phyloP scores from a whole-genome alignment of 2,888 invertebrate species.

The Ennomos erosarius region DNA sequence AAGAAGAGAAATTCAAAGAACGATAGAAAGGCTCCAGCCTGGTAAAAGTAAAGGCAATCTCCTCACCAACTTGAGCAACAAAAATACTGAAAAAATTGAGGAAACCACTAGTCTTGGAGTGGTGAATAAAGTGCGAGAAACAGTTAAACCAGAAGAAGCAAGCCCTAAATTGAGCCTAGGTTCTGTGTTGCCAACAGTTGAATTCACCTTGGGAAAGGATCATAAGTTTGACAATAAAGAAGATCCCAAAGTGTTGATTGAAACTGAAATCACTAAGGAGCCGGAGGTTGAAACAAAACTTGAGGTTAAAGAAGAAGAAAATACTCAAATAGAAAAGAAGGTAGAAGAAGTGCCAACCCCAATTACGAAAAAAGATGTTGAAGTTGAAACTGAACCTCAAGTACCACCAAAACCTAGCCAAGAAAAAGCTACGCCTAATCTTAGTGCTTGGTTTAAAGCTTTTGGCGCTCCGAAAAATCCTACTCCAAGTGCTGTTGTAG shows the following conservation, averaged over 20 bases:
- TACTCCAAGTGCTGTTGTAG: slow-evolving; percentile 67
- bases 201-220: slow-evolving; percentile 87
- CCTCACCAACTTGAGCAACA: slow-evolving; percentile 87
- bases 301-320: slow-evolving; percentile 33
- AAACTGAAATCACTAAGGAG: slow-evolving; percentile 30
- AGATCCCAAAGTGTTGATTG: slow-evolving; percentile 42
- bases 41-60: slow-evolving; percentile 95
- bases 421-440: slow-evolving; percentile 92
- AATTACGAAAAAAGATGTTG: slow-evolving; percentile 68
- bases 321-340: slow-evolving; percentile 44
- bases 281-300: slow-evolving; percentile 43
- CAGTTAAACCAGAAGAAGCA: slow-evolving; percentile 87
- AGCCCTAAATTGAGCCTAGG: slow-evolving; percentile 94
- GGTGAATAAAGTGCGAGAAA: slow-evolving; percentile 85
- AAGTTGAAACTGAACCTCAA: slow-evolving; percentile 72
- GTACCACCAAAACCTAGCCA: slow-evolving; percentile 76
- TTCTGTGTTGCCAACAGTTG: slow-evolving; percentile 91
- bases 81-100: slow-evolving; percentile 82
- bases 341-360: slow-evolving; percentile 53
- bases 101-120: slow-evolving; percentile 83
- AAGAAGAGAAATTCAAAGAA: slow-evolving; percentile 91
- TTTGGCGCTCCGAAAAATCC: slow-evolving; percentile 93
- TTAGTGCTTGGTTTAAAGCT: slow-evolving; percentile 96
- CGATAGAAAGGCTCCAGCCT: slow-evolving; percentile 93
- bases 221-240: slow-evolving; percentile 84